These are phyloP conservation scores for Gobius niger DNA, from an alignment of 2,113 vertebrate species.

Conservation along the genomic window DNA sequence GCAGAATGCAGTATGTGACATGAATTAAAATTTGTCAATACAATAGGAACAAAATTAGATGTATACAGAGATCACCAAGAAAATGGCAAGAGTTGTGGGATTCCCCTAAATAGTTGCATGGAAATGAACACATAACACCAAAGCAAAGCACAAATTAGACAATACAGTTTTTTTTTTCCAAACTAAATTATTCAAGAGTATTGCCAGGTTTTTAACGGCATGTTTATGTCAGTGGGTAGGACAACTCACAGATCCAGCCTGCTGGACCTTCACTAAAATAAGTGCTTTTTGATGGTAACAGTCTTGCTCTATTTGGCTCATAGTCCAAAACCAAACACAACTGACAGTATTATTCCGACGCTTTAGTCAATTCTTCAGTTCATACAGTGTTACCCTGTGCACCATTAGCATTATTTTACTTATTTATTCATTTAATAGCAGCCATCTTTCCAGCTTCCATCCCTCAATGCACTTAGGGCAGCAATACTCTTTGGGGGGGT, in stretches of 20 bases:
- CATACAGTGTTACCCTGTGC: slow-evolving; percentile 48
- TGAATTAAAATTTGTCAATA: slow-evolving; percentile 35
- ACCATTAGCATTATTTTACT: slow-evolving; percentile 28
- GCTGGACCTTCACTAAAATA: slow-evolving; percentile 75
- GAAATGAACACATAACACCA: slow-evolving; percentile 36
- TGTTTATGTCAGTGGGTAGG: slow-evolving; percentile 22
- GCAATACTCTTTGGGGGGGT: slow-evolving; percentile 93
- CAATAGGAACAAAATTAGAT: slow-evolving; percentile 31
- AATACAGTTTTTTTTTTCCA: slow-evolving; percentile 46
- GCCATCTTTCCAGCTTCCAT: slow-evolving; percentile 94
- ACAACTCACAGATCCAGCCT: slow-evolving; percentile 84
- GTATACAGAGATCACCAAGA: slow-evolving; percentile 43
- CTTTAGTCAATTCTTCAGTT: slow-evolving; percentile 8
- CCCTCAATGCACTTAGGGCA: slow-evolving; percentile 89
- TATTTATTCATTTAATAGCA: slow-evolving; percentile 83
- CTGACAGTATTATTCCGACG: slow-evolving; percentile 13
- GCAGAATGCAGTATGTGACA: slow-evolving; percentile 29
- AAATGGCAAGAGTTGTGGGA: slow-evolving; percentile 35
- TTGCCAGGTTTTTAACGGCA: slow-evolving; percentile 49
- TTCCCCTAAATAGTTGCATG: slow-evolving; percentile 30
- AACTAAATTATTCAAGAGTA: slow-evolving; percentile 48
- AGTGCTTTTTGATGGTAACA: slow-evolving; percentile 52
- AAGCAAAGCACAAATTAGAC: slow-evolving; percentile 34
- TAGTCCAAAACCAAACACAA: slow-evolving; percentile 29
- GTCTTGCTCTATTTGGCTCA: slow-evolving; percentile 35